Percentiles rank a stretch among this genome's conserved stretches.
Conservation (phyloP, 2,888 invertebrate genomes). For the Dasysyrphus albostriatus region DNA sequence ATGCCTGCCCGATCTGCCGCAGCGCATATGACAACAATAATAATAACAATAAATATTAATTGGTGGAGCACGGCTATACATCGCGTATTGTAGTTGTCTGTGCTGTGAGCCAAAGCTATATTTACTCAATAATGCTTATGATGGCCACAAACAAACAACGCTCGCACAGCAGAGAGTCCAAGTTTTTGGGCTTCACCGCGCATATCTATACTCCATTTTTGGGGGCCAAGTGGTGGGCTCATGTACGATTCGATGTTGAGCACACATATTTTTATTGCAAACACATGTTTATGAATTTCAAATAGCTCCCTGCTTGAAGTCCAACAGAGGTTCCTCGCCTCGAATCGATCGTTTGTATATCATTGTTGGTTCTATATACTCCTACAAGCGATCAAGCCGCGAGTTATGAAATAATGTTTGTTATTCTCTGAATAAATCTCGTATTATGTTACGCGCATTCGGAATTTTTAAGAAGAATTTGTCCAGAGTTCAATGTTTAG, state of each 20-base stretch:
- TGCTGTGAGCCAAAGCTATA: slow-evolving; percentile 16
- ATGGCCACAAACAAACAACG: slow-evolving; percentile 1
- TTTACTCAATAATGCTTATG: slow-evolving; percentile 3
- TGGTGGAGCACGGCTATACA: slow-evolving; percentile 52
- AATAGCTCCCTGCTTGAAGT: slow-evolving; percentile 66
- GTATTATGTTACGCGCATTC: slow-evolving; percentile 63
- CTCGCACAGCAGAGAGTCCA: slow-evolving; percentile 38
- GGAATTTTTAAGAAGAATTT: slow-evolving; percentile 37
- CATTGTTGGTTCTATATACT: slow-evolving; percentile 2
- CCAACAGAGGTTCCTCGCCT: slow-evolving; percentile 11
- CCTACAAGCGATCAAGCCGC: slow-evolving; percentile 37
- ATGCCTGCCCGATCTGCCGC: slow-evolving; percentile 68
- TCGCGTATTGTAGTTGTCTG: background rate
- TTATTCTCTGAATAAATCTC: slow-evolving; percentile 70
- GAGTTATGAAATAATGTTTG: slow-evolving; percentile 74
- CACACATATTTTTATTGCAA: slow-evolving; percentile 77
- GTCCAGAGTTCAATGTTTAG: background rate
- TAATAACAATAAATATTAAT: slow-evolving; percentile 76
- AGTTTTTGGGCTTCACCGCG: slow-evolving; percentile 56
- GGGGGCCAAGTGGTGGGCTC: slow-evolving; percentile 70
- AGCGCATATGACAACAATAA: slow-evolving; percentile 75
- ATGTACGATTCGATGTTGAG: slow-evolving; percentile 72
- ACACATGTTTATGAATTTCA: slow-evolving; percentile 78
- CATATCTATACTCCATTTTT: slow-evolving; percentile 59
- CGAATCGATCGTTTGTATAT: background rate